Base-by-base conservation (phyloP, 2,797 vertebrate genomes). In the Halcyon smyrnensis region DNA sequence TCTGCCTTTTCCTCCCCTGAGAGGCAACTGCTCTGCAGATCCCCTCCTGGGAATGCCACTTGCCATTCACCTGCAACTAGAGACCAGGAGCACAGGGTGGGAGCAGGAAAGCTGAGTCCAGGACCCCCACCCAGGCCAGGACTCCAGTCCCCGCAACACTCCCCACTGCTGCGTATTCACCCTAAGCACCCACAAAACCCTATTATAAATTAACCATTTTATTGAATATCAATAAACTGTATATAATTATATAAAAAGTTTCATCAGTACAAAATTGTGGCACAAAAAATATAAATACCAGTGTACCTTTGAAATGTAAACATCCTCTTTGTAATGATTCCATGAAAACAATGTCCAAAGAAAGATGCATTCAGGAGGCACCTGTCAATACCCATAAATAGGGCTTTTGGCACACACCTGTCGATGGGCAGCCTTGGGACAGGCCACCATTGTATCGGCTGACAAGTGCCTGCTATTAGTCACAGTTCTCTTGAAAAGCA, bases 231-330 rank as follows among this genome's bases (percentile, higher is more conserved):
- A 98, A 98, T 98, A 98, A 98, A 98, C 93, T 96, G 98, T 97
- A 98, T 98, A 98, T 97, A 98, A 98, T 97, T 97, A 98, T 98
- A 98, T 98, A 98, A 98, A 98, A 98, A 63, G 97, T 97, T 97
- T 97, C 96, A 97, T 97, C 97, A 98, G 97, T 98, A 98, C 98
- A 98, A 98, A 98, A 98, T 63, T 51, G 98, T 97, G 97, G 97
- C 97, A 98, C 97, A 96, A 98, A 97, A 97, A 98, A 98, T 98
- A 98, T 98, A 98, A 98, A 98, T 98, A 98, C 98, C 98, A 98
- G 98, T 98, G 98, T 98, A 98, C 98, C 98, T 98, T 98, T 97
- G 97, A 98, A 98, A 98, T 98, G 98, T 98, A 98, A 98, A 98
- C 98, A 98, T 98, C 98, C 97, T 98, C 96, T 96, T 97, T 97